Evolutionary conservation across 2,797 vertebrate genomes (phyloP).

Genomic region (Gadopsis marmoratus): DNA sequence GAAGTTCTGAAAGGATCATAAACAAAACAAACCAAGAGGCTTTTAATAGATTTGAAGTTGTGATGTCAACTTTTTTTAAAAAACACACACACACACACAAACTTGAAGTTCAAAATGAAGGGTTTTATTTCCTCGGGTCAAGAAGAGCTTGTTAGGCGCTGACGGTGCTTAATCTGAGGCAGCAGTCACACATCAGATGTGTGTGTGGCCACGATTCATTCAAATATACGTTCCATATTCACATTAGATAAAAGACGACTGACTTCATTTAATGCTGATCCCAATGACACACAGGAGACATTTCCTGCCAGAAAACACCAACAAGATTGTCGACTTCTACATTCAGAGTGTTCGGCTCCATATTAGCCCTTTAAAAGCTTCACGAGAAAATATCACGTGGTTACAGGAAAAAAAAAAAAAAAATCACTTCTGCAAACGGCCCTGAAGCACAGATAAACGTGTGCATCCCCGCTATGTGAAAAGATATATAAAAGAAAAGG

Average conservation of each 20-base stretch:
- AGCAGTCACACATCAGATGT: conserved; percentile 10
- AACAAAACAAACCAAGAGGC: not conserved
- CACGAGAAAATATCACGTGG: not conserved
- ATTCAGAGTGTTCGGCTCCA: conserved; percentile 15
- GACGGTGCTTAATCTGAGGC: not conserved
- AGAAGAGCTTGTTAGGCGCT: not conserved
- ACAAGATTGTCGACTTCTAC: conserved; percentile 12
- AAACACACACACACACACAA: not conserved
- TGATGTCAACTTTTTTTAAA: not conserved
- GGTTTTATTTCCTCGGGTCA: conserved; percentile 31
- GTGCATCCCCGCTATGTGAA: not conserved
- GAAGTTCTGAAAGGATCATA: too few relatives aligned
- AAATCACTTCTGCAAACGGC: not conserved
- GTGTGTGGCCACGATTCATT: not conserved
- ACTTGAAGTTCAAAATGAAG: not conserved
- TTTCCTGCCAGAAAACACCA: not conserved
- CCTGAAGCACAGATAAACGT: not conserved
- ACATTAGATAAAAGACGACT: not conserved
- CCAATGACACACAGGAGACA: not conserved
- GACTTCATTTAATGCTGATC: conserved; percentile 10
- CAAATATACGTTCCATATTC: conserved; percentile 15
- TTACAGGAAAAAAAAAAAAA: not conserved
- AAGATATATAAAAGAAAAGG: not conserved
- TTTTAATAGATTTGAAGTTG: not conserved
- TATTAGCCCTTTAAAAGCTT: conserved; percentile 31